Evolutionary conservation across 2,797 vertebrate genomes (phyloP).

Genomic region (Mormyrus proboscirostris): DNA sequence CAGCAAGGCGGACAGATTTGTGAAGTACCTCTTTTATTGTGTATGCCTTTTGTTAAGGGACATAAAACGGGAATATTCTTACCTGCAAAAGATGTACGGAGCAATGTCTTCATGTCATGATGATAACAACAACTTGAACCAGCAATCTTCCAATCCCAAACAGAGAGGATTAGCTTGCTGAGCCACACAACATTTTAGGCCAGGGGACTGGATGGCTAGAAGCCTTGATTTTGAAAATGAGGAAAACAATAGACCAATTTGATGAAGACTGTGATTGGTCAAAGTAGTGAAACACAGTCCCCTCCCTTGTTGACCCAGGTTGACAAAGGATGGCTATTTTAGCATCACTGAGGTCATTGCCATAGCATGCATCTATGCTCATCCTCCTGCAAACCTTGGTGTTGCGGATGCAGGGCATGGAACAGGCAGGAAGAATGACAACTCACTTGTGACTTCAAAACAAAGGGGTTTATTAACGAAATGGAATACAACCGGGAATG

Average conservation of each 20-base stretch:
- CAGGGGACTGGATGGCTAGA: not conserved
- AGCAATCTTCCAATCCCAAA: not conserved
- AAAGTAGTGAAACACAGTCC: not conserved
- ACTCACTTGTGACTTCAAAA: not conserved
- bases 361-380: not conserved
- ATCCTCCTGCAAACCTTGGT: not conserved
- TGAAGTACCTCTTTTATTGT: not conserved
- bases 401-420: not conserved
- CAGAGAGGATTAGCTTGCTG: not conserved
- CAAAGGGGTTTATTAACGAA: not conserved
- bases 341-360: not conserved
- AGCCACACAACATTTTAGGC: not conserved
- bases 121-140: not conserved
- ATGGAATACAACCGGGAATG: not conserved
- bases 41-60: not conserved
- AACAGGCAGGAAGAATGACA: not conserved
- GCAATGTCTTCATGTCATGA: not conserved
- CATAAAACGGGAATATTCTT: not conserved
- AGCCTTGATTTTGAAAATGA: not conserved
- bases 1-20: not conserved
- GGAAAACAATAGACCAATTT: not conserved
- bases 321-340: not conserved
- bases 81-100: not conserved
- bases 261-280: not conserved
- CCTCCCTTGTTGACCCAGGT: not conserved